Conservation (phyloP, 2,113 vertebrate species). For the Lipotes vexillifer region DNA sequence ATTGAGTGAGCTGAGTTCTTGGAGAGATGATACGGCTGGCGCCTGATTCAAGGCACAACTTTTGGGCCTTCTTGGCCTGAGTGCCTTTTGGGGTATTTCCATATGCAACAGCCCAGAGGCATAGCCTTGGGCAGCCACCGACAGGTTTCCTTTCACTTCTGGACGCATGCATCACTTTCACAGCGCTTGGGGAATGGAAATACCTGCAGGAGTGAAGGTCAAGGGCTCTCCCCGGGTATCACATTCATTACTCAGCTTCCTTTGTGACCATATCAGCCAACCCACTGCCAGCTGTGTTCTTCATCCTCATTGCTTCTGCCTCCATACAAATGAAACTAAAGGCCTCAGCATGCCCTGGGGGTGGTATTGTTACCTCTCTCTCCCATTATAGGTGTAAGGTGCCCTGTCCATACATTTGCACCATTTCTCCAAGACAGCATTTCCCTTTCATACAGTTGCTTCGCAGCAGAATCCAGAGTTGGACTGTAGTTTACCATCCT, state of each 20-base stretch:
- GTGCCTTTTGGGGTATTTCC: conserved; percentile 38
- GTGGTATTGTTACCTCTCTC: not conserved
- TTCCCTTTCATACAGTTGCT: not conserved
- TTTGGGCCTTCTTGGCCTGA: not conserved
- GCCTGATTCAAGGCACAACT: not conserved
- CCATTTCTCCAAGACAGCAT: not conserved
- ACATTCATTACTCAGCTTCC: conserved; percentile 40
- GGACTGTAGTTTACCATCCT: not conserved
- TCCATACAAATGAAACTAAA: conserved; percentile 58
- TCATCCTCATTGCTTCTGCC: conserved; percentile 34
- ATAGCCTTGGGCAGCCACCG: conserved; percentile 29
- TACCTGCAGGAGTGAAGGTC: conserved; percentile 47
- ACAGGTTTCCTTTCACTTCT: not conserved
- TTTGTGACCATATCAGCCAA: not conserved
- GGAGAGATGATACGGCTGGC: not conserved
- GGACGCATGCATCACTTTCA: not conserved
- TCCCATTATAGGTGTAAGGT: not conserved
- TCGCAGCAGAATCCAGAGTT: not conserved
- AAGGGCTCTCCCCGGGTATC: conserved; percentile 53
- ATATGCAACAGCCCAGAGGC: conserved; percentile 21
- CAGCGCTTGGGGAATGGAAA: conserved; percentile 55
- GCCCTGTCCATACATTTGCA: not conserved
- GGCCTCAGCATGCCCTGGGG: not conserved
- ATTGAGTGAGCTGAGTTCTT: not conserved
- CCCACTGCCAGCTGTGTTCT: not conserved